Base-by-base conservation (phyloP, 1,140 invertebrate genomes). In the Diploscapter pachys region DNA sequence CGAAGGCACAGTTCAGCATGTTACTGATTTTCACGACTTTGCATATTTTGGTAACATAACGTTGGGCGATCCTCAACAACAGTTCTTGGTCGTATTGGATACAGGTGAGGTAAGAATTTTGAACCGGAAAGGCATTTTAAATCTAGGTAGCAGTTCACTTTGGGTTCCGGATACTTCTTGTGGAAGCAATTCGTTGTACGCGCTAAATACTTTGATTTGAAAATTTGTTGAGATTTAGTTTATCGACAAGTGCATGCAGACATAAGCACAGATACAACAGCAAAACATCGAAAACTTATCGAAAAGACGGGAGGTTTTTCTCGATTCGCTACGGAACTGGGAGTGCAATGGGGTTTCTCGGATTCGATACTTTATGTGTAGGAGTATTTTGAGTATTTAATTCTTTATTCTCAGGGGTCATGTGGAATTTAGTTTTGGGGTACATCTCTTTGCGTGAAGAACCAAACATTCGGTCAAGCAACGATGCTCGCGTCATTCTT, bases 31-130 rank as follows among this genome's bases (percentile, higher is more conserved):
- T 52, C 61, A 56, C 2, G 73, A 75, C 49, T 56, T 52, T 48
- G 73, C 56, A 53, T 75, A 75, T 52, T 68, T 75, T 63, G 73
- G 73, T 56, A 75, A 75, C 31, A 75, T 75, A n/a, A 75, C 73
- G 8, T 5, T 75, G 3, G 73, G 73, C 61, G 71, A 66, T 50
- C 73, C 54, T 48, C 50, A 63, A 1, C 73, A 75, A 55, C 53
- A 57, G 8, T 75, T 75, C 61, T 50, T 64, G 5, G 73, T 75
- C n/a, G 67, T 75, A 49, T 49, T 75, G 56, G 73, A 75, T 13
- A 75, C 73, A 49, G 73, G 73, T 56, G 65, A 53, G 56, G 55
- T 61, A 57, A 75, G 71, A 31, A 1, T 31, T 31, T 31, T 31
- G 31, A 31, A 31, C 0, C 31, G 31, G 31, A 1, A 31, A 31